These are phyloP conservation scores for Ochropacha duplaris DNA, from an alignment of 2,888 invertebrate species.

Conservation along the genomic window DNA sequence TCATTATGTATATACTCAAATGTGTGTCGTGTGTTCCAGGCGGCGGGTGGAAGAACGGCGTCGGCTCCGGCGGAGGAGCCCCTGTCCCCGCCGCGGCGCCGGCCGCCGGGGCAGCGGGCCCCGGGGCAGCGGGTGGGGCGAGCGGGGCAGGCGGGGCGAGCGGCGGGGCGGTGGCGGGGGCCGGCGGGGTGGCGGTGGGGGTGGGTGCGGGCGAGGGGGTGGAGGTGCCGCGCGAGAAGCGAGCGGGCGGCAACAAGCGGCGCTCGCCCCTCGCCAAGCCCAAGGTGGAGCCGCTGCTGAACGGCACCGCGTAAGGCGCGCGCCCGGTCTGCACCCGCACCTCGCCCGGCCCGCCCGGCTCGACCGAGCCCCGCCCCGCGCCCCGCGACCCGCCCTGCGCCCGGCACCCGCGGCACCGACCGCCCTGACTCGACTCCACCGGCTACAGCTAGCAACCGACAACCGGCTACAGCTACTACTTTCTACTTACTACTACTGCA, in stretches of 20 bases:
- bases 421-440: conserved; percentile 13
- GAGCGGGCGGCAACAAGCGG: conserved; percentile 39
- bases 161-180: conserved; percentile 40
- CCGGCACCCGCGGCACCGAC: neutral
- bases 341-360: conserved; percentile 9
- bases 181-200: conserved; percentile 23
- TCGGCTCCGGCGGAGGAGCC: conserved; percentile 38
- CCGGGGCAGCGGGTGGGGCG: conserved; percentile 16
- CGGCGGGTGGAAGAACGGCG: conserved; percentile 78
- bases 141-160: conserved; percentile 17
- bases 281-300: conserved; percentile 85
- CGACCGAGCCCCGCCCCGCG: conserved; percentile 6
- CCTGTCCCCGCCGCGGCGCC: conserved; percentile 11
- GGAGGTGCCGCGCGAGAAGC: conserved; percentile 24
- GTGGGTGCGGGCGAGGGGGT: conserved; percentile 17
- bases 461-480: neutral
- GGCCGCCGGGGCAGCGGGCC: conserved; percentile 16
- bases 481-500: no score
- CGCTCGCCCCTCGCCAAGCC: conserved; percentile 77
- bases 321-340: conserved; percentile 15
- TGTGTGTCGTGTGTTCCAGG: conserved; percentile 38
- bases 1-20: neutral
- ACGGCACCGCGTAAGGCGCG: conserved; percentile 83
- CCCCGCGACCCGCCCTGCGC: conserved; percentile 10
- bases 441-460: neutral